These are phyloP conservation scores for Campoletis sonorensis DNA, from an alignment of 1,140 invertebrate species.

Conservation along the genomic window DNA sequence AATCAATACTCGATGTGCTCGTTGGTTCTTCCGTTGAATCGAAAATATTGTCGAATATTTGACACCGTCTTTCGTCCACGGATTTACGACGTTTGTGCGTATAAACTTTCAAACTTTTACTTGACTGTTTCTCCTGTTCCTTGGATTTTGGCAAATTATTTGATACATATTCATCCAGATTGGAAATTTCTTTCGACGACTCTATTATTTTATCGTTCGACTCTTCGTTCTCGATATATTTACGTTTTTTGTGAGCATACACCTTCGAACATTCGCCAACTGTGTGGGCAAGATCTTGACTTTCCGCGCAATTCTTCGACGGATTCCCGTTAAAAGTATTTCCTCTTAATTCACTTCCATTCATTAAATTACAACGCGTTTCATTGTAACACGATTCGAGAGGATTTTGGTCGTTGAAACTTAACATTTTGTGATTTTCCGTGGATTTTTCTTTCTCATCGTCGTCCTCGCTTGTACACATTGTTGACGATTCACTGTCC, in stretches of 20 bases:
- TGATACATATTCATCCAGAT: background rate
- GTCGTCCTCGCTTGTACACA: constrained; percentile 17
- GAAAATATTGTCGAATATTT: background rate
- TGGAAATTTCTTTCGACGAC: constrained; percentile 2
- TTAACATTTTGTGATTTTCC: background rate
- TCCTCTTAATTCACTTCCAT: constrained; percentile 53
- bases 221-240: constrained; percentile 55
- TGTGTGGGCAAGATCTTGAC: constrained; percentile 60
- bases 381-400: constrained; percentile 59
- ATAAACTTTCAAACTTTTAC: constrained; percentile 65
- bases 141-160: background rate
- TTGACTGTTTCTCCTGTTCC: background rate
- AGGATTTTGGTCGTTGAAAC: constrained; percentile 9
- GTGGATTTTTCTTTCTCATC: background rate
- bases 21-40: constrained; percentile 58
- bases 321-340: constrained; percentile 48
- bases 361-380: constrained; percentile 68
- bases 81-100: constrained; percentile 54
- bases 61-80: constrained; percentile 31
- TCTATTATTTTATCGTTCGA: constrained; percentile 47
- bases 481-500: constrained; percentile 25
- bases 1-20: constrained; percentile 67
- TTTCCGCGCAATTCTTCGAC: constrained; percentile 55
- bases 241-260: constrained; percentile 70
- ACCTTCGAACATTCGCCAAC: constrained; percentile 71